phyloP scores from a whole-genome alignment of 2,888 invertebrate species.

The Rotaria magnacalcarata region DNA sequence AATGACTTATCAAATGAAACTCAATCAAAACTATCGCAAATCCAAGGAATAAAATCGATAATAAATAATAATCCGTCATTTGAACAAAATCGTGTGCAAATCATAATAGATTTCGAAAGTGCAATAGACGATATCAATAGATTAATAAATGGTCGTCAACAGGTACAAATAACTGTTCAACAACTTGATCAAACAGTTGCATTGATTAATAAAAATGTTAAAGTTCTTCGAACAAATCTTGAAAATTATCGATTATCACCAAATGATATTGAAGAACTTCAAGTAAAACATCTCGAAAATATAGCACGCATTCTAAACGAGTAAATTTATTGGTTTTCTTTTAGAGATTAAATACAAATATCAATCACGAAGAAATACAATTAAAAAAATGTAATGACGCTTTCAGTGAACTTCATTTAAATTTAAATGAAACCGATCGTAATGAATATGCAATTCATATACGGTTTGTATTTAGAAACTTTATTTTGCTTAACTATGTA shows the following conservation, averaged over 20 bases:
- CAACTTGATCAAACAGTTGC: not conserved
- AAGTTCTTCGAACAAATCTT: not conserved
- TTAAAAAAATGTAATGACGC: not conserved
- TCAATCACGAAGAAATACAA: not conserved
- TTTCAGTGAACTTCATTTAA: not conserved
- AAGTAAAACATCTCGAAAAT: not conserved
- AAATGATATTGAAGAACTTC: not conserved
- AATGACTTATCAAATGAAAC: not conserved
- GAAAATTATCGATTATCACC: not conserved
- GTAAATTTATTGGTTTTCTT: not conserved
- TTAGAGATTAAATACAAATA: not conserved
- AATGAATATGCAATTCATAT: slow-evolving; percentile 23
- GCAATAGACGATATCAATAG: not conserved
- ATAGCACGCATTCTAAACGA: no score
- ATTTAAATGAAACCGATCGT: slow-evolving; percentile 23
- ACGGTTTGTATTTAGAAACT: not conserved
- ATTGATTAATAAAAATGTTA: not conserved
- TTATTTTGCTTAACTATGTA: not conserved
- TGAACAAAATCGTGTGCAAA: not conserved
- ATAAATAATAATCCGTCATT: not conserved
- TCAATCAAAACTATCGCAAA: not conserved
- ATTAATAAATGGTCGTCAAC: not conserved
- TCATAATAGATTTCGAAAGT: not conserved
- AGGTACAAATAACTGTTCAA: not conserved
- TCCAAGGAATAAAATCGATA: not conserved